Evolutionary conservation across 2,888 invertebrate species (phyloP), one percentile per base, ranked within the genome.

Genomic region (Zaprionus obscuricornis): DNA sequence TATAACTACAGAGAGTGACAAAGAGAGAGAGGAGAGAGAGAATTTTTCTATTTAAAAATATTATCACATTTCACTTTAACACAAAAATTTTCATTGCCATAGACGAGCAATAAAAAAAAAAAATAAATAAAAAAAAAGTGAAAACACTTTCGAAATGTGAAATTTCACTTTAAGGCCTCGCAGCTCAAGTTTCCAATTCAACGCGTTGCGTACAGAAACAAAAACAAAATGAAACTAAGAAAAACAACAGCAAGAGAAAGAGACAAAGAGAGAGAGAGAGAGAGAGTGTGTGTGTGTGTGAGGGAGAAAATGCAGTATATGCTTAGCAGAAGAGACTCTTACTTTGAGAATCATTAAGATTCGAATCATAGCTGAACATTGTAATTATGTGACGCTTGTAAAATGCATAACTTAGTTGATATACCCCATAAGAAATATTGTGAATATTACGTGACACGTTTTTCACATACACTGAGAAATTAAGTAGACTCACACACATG

Each of bases 31-130:
- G n/a, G n/a, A n/a, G n/a, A n/a, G n/a, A n/a, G n/a, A n/a, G n/a
- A n/a, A n/a, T n/a, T n/a, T 36, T 45, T 17, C 17, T 42, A 43
- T 62, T 74, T 50, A 55, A 73, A n/a, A 68, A 51, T 69, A 67
- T 55, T 67, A 74, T 68, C 43, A 37, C 22, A 62, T 73, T 74
- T 67, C 54, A 67, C 24, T 67, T 58, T 22, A n/a, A n/a, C n/a
- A 49, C 66, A 66, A 29, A n/a, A n/a, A n/a, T n/a, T 52, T 58
- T 17, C 18, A 34, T 49, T 51, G 18, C 20, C 26, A 56, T n/a
- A n/a, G n/a, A n/a, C n/a, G n/a, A n/a, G n/a, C n/a, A n/a, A n/a
- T n/a, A n/a, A n/a, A n/a, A n/a, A n/a, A n/a, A n/a, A n/a, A n/a
- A n/a, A n/a, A n/a, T n/a, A n/a, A n/a, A n/a, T n/a, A n/a, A n/a